Base-by-base conservation (phyloP, 2,113 vertebrate genomes). In the Coracopsis vasa region DNA sequence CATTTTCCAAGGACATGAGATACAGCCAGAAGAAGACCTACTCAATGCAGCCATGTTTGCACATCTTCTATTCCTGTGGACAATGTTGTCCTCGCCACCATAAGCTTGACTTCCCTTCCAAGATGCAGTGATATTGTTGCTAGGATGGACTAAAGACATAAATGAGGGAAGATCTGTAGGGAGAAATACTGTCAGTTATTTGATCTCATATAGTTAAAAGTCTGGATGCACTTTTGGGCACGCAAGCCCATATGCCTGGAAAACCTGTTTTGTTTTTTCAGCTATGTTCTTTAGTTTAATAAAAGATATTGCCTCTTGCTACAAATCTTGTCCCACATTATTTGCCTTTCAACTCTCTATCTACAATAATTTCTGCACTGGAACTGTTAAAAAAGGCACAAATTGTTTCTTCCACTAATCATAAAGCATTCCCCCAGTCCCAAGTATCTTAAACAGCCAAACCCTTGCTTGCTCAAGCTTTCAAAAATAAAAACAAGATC, bases 241-340 rank as follows among this genome's bases (percentile, higher is more conserved):
- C 48, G 31, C 28, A 58, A 69, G 23, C 23, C 56, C 65, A 37
- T 71, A 41, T 72, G 45, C 19, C 44, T 85, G 51, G 65, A 72
- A 94, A 91, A 44, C 28, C 28, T 51, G 21, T 72, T 92, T 79
- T 67, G 69, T 42, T 94, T 48, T 87, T 91, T 72, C 70, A 72
- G 53, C 44, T 95, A 27, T 79, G 81, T 69, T 95, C 65, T 91
- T 91, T 72, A 91, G 35, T 89, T 95, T 94, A 96, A 97, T 94
- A 93, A 88, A 95, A 95, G 24, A 88, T 62, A 77, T 5, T 51
- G 23, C 44, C 3, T 77, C 62, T 93, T 87, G 47, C 91, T 91
- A 62, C 90, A 92, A 94, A 78, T 79, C 94, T 90, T 75, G 21
- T 25, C 48, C 79, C 56, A n/a, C 23, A 21, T 65, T 88, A 86